Percentiles rank a stretch among this genome's conserved stretches.
Conservation (phyloP, 2,113 vertebrate species). For the Brachyhypopomus gauderio region DNA sequence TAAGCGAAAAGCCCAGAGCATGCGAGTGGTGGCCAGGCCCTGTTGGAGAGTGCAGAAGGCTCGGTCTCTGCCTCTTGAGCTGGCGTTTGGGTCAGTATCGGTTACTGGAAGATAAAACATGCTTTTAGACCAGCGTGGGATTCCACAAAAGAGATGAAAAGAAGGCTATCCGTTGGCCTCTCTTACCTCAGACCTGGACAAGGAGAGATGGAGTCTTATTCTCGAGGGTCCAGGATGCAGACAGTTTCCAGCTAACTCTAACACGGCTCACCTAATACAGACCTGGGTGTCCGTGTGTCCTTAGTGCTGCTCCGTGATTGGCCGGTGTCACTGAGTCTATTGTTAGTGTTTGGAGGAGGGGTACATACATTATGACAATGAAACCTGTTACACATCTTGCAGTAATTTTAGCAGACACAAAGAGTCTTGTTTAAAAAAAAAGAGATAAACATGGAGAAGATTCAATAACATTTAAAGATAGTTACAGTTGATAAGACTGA, state of each 20-base stretch:
- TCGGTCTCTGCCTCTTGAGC: conserved; percentile 32
- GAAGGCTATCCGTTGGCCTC: neutral
- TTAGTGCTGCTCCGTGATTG: conserved; percentile 59
- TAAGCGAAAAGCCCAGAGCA: conserved; percentile 71
- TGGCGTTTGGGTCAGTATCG: neutral
- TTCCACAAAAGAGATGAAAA: neutral
- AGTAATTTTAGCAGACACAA: neutral
- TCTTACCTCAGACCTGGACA: conserved; percentile 50
- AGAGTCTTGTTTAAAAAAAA: neutral
- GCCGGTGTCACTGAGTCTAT: conserved; percentile 62
- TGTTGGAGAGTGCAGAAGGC: conserved; percentile 26
- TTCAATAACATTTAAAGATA: neutral
- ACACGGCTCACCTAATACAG: conserved; percentile 61
- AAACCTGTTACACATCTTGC: conserved; percentile 9
- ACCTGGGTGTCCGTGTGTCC: conserved; percentile 59
- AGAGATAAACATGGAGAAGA: neutral
- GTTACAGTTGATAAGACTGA: too few species aligned
- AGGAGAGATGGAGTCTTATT: conserved; percentile 50
- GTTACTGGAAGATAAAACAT: conserved; percentile 3
- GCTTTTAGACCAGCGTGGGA: neutral
- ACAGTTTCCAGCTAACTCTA: conserved; percentile 60
- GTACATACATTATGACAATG: conserved; percentile 15
- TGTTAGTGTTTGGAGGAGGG: conserved; percentile 64
- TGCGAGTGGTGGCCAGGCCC: conserved; percentile 51
- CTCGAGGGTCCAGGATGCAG: conserved; percentile 59